Evolutionary conservation across 1,140 invertebrate genomes (phyloP), one percentile per base, ranked within the genome.

Genomic region (Pseudomyrmex cubaensis): DNA sequence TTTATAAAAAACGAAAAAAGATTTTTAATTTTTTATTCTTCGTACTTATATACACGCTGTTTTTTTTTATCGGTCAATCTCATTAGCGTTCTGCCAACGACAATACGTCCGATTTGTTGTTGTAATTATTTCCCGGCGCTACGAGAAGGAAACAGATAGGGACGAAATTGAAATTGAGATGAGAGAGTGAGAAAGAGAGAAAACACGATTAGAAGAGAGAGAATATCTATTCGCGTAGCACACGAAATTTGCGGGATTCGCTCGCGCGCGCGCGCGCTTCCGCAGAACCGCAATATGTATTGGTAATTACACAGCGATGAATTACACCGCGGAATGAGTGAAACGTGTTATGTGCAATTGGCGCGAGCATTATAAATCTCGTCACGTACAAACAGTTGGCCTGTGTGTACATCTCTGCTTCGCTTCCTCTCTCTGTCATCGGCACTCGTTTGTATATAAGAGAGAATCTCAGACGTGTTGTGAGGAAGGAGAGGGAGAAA

Each of bases 201-300:
- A 35, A 57, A 59, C 46, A 35, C 17, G 59, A 72, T 46, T 13
- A 59, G 85, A 64, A 69, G 83, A 86, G 44, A 83, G 20, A 56
- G 74, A 70, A 48, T 61, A 85, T 72, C 64, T 64, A 87, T 87
- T 82, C 77, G 67, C 48, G 46, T 61, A 35, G 62, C 69, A 76
- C 87, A 85, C 89, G 90, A 90, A 92, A 91, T 91, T 91, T 88
- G 87, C 88, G 90, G 90, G 89, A 87, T 73, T 87, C 85, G 85
- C 86, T 69, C 84, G 82, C 83, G 77, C 86, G 76, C 86, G 76
- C 91, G 64, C 87, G 52, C 84, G 85, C 85, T 92, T 83, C 91
- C 90, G 85, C 91, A 91, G 87, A 88, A 91, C 90, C 92, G 88
- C 92, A 91, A 92, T 92, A 91, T 92, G 92, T 91, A 92, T 92